A percentile compares a stretch with the other conserved stretches of the same genome.
These are phyloP conservation scores for Egretta garzetta DNA, from an alignment of 2,113 vertebrate genomes.

Conservation along the genomic window DNA sequence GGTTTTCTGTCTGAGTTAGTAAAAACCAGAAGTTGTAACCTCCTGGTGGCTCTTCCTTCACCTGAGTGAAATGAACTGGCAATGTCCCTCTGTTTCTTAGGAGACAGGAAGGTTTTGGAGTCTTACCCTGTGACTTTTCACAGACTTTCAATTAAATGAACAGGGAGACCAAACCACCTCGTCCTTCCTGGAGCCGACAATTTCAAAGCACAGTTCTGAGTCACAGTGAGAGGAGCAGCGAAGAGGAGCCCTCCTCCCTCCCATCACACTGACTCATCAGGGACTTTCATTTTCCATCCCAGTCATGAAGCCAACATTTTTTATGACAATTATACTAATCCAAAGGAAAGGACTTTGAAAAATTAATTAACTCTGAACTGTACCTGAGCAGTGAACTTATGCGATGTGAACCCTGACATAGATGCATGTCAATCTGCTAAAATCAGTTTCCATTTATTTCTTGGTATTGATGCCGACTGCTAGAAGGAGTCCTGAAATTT, in stretches of 20 bases:
- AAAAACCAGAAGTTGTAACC: not conserved
- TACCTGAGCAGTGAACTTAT: not conserved
- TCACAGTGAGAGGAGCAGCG: not conserved
- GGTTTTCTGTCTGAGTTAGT: not conserved
- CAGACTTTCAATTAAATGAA: not conserved
- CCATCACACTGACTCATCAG: not conserved
- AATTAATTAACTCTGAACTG: not conserved
- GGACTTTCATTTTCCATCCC: not conserved
- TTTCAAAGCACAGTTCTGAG: conserved; percentile 16
- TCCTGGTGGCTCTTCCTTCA: not conserved
- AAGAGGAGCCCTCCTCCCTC: not conserved
- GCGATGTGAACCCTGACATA: not conserved
- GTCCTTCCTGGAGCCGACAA: not conserved
- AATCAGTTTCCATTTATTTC: not conserved
- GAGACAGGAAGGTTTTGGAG: not conserved
- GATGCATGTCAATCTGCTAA: not conserved
- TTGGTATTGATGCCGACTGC: not conserved
- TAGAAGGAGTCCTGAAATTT: not conserved
- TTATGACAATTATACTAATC: not conserved
- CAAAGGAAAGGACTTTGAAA: not conserved
- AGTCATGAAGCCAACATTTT: not conserved
- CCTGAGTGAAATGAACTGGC: not conserved
- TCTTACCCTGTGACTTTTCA: not conserved
- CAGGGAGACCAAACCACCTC: not conserved
- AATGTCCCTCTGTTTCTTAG: not conserved